Evolutionary conservation across 2,797 vertebrate genomes (phyloP).

Genomic region (Loris lydekkerianus): DNA sequence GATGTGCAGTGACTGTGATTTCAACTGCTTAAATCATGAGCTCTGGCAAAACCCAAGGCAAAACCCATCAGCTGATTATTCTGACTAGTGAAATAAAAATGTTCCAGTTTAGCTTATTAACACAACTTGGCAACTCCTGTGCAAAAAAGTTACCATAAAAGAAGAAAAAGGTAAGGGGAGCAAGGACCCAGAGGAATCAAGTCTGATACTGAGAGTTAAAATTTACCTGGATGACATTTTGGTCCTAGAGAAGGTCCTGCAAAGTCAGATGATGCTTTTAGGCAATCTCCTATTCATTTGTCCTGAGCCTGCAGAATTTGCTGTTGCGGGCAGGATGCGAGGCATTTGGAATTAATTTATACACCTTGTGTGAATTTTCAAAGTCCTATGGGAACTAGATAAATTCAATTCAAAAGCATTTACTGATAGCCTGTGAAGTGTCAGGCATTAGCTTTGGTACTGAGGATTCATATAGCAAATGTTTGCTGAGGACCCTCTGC

Average conservation of each 20-base stretch:
- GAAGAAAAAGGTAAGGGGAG: neutral
- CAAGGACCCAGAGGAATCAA: neutral
- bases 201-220: neutral
- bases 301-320: neutral
- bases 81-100: constrained; percentile 35
- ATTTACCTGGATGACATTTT: neutral
- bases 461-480: constrained; percentile 6
- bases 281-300: neutral
- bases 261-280: neutral
- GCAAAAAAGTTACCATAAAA: constrained; percentile 41
- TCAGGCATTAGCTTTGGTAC: neutral
- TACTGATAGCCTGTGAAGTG: neutral
- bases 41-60: constrained; percentile 62
- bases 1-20: constrained; percentile 3
- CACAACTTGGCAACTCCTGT: neutral
- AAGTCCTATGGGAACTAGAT: constrained; percentile 4
- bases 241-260: neutral
- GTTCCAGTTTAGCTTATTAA: constrained; percentile 65
- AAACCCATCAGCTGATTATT: constrained; percentile 60
- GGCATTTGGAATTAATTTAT: constrained; percentile 12
- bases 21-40: constrained; percentile 58
- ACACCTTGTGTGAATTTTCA: neutral
- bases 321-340: neutral
- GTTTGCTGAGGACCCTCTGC: neutral
- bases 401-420: constrained; percentile 46